A percentile compares a stretch with the other conserved stretches of the same genome.
phyloP scores from a whole-genome alignment of 2,888 invertebrate species.

The Apomyelois bistriatella region DNA sequence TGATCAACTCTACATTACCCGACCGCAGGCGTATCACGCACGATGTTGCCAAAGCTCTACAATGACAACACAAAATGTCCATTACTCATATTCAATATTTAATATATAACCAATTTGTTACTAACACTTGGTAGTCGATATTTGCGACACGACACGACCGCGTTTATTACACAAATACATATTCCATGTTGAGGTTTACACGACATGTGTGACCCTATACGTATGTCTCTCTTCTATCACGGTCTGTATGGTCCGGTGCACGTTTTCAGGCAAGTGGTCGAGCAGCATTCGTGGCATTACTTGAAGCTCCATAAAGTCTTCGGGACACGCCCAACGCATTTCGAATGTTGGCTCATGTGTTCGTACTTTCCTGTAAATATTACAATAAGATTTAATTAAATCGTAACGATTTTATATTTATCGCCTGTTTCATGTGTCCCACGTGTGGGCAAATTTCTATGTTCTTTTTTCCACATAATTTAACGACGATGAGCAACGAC shows the following conservation, averaged over 20 bases:
- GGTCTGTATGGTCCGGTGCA: conserved; percentile 84
- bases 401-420: too few relatives aligned
- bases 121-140: too few relatives aligned
- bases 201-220: conserved; percentile 63
- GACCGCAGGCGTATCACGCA: too few relatives aligned
- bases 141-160: neutral
- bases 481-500: too few relatives aligned
- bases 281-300: conserved; percentile 92
- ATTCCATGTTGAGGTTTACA: conserved; percentile 26
- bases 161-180: neutral
- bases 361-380: conserved; percentile 77
- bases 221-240: conserved; percentile 78
- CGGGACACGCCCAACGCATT: conserved; percentile 89
- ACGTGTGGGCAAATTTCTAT: too few relatives aligned
- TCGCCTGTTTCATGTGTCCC: too few relatives aligned
- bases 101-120: too few relatives aligned
- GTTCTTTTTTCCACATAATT: too few relatives aligned
- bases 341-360: conserved; percentile 84
- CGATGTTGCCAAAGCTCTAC: too few relatives aligned
- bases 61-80: too few relatives aligned
- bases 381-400: neutral
- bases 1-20: too few relatives aligned
- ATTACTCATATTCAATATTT: too few relatives aligned
- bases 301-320: conserved; percentile 89
- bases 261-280: conserved; percentile 92